Percentiles rank a stretch among this genome's conserved stretches.
Evolutionary conservation across 2,888 invertebrate species (phyloP).

Genomic region (Eupithecia centaureata): DNA sequence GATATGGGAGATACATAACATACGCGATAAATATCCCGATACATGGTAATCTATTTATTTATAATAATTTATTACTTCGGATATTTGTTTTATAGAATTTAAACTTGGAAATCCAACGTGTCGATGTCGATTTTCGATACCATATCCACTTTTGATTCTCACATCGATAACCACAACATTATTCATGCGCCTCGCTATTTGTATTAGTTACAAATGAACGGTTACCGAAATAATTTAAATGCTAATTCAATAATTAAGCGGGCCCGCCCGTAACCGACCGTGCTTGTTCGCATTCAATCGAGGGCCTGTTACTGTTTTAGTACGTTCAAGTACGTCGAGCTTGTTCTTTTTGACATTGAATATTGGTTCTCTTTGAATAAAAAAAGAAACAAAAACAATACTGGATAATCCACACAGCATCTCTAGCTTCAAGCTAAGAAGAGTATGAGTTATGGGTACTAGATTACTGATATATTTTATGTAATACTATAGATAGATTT

Average conservation of each 20-base stretch:
- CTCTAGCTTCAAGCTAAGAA: too few relatives aligned
- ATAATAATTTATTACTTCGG: too few relatives aligned
- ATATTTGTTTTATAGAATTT: too few relatives aligned
- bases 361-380: background rate
- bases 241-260: constrained; percentile 84
- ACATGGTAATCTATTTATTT: too few relatives aligned
- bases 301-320: constrained; percentile 50
- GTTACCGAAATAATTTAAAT: constrained; percentile 85
- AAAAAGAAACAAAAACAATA: too few relatives aligned
- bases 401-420: too few relatives aligned
- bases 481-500: too few relatives aligned
- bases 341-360: constrained; percentile 15
- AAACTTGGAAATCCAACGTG: too few relatives aligned
- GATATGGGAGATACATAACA: too few relatives aligned
- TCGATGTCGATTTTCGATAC: background rate
- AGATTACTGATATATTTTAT: too few relatives aligned
- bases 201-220: constrained; percentile 85
- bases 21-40: too few relatives aligned
- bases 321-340: constrained; percentile 22
- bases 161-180: constrained; percentile 61
- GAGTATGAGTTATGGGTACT: too few relatives aligned
- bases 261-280: constrained; percentile 74
- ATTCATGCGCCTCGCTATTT: constrained; percentile 82
- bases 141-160: constrained; percentile 38
- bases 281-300: constrained; percentile 65